Percentiles rank a stretch among this genome's conserved stretches.
phyloP scores from a whole-genome alignment of 2,113 vertebrate genomes.

The Microtus montanus region DNA sequence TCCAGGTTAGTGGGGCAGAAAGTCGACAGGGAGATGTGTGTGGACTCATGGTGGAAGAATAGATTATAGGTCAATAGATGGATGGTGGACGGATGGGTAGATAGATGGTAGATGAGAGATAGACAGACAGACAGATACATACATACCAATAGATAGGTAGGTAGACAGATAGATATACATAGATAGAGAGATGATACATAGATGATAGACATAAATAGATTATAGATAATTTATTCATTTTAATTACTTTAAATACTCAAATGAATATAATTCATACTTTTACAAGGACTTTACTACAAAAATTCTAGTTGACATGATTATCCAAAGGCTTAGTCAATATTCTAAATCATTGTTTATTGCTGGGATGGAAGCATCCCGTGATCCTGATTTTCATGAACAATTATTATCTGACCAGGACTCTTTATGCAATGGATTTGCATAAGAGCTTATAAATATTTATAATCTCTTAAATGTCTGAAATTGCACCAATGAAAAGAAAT shows the following conservation, averaged over 20 bases:
- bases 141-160: no score
- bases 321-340: neutral
- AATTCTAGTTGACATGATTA: neutral
- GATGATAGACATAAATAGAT: neutral
- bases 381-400: neutral
- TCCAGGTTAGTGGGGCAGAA: neutral
- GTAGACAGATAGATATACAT: neutral
- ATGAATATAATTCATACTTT: neutral
- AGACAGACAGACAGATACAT: neutral
- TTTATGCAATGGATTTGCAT: constrained; percentile 2
- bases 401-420: neutral
- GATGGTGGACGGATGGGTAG: neutral
- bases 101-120: neutral
- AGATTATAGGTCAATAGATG: neutral
- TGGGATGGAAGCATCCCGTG: neutral
- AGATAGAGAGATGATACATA: neutral
- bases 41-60: neutral
- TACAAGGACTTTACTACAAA: neutral
- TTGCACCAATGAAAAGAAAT: neutral
- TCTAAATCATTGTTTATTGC: neutral
- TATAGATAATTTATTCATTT: neutral
- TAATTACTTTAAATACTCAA: constrained; percentile 4
- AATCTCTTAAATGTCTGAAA: neutral
- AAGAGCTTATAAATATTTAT: neutral
- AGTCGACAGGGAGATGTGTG: neutral